These are phyloP conservation scores for Hybognathus amarus DNA, from an alignment of 2,797 vertebrate species.

Conservation along the genomic window DNA sequence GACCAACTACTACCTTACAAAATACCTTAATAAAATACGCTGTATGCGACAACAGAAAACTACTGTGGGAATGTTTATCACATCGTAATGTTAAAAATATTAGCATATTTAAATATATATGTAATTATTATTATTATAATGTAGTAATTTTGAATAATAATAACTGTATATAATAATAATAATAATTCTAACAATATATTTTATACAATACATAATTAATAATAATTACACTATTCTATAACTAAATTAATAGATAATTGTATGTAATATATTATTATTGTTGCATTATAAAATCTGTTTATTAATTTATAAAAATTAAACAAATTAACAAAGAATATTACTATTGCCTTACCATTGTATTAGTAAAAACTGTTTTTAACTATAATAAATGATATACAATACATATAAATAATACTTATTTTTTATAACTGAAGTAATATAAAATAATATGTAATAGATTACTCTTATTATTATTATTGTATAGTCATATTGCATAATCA, in stretches of 20 bases:
- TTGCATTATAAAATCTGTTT: not conserved
- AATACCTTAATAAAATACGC: not conserved
- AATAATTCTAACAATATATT: not conserved
- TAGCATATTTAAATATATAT: not conserved
- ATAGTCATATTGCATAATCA: not conserved
- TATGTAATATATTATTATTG: not conserved
- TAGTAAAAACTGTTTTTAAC: not conserved
- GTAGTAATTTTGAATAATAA: not conserved
- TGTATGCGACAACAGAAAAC: not conserved
- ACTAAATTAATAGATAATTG: not conserved
- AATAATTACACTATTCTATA: not conserved
- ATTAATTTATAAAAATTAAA: not conserved
- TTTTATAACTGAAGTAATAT: not conserved
- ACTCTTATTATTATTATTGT: not conserved
- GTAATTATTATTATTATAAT: not conserved
- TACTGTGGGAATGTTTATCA: not conserved
- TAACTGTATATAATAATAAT: not conserved
- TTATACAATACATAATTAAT: not conserved
- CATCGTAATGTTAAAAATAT: not conserved
- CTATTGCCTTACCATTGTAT: no score
- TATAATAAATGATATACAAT: not conserved
- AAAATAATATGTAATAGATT: not conserved
- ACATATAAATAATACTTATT: not conserved
- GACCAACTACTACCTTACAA: not conserved
- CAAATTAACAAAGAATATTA: not conserved